Evolutionary conservation across 2,113 vertebrate species (phyloP).

Genomic region (Terrapene triunguis): DNA sequence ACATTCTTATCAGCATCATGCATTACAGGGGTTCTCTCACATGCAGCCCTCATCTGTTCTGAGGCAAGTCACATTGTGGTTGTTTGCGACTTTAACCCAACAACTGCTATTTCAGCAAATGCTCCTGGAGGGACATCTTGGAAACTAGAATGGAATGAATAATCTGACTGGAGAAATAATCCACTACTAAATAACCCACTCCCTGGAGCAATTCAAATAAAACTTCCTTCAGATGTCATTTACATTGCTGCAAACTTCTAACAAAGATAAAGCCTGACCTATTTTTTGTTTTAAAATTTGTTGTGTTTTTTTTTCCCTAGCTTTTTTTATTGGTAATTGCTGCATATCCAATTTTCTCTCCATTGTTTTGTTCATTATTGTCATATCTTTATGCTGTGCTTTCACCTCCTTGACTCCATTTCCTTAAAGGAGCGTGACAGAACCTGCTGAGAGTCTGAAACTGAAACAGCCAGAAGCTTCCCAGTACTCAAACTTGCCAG

Average conservation of each 20-base stretch:
- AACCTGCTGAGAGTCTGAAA: background rate
- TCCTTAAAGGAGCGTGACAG: background rate
- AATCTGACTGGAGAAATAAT: conserved; percentile 35
- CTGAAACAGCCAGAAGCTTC: background rate
- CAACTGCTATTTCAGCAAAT: conserved; percentile 44
- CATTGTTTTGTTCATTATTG: fast-evolving
- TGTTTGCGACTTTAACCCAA: conserved; percentile 25
- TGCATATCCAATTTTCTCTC: background rate
- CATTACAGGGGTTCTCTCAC: background rate
- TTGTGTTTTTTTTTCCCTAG: background rate
- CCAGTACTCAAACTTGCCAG: background rate
- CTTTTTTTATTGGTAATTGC: conserved; percentile 38
- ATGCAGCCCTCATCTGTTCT: background rate
- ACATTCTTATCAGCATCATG: background rate
- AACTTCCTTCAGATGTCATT: conserved; percentile 46
- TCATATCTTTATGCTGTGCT: fast-evolving
- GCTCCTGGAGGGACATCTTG: conserved; percentile 3
- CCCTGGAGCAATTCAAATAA: conserved; percentile 24
- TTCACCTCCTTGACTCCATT: fast-evolving
- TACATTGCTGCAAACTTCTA: conserved; percentile 9
- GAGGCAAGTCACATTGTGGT: background rate
- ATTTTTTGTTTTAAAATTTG: conserved; percentile 39
- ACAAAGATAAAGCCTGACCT: conserved; percentile 30
- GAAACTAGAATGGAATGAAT: conserved; percentile 35
- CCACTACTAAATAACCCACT: background rate